These are phyloP conservation scores for Aselliscus stoliczkanus DNA, from an alignment of 2,797 vertebrate genomes.

Conservation along the genomic window DNA sequence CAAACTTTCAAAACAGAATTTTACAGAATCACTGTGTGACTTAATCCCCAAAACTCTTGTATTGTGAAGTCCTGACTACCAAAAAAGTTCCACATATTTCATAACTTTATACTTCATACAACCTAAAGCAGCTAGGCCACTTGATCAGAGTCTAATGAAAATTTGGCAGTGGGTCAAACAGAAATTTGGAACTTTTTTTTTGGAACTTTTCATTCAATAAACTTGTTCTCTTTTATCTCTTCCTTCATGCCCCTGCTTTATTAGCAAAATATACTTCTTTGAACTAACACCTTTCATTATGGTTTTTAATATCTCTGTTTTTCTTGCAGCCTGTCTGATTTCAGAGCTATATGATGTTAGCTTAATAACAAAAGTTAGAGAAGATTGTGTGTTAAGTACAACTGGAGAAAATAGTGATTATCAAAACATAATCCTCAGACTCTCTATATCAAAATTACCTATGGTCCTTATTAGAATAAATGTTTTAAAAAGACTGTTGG, in stretches of 20 bases:
- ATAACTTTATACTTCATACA: slow-evolving; percentile 1
- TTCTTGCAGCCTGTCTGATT: not conserved
- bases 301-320: not conserved
- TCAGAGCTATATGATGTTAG: not conserved
- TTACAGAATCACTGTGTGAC: slow-evolving; percentile 62
- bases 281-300: not conserved
- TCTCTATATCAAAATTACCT: not conserved
- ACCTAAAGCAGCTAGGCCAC: not conserved
- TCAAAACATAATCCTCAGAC: slow-evolving; percentile 9
- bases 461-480: slow-evolving; percentile 6
- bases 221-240: not conserved
- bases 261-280: slow-evolving; percentile 4
- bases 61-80: slow-evolving; percentile 51
- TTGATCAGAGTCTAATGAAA: slow-evolving; percentile 26
- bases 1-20: slow-evolving; percentile 73
- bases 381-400: no score
- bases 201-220: slow-evolving; percentile 39
- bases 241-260: not conserved
- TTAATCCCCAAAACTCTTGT: slow-evolving; percentile 47
- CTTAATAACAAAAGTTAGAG: slow-evolving; percentile 25
- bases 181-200: not conserved
- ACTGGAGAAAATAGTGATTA: slow-evolving; percentile 8
- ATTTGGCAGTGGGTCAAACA: not conserved
- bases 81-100: slow-evolving; percentile 23
- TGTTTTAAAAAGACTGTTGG: not conserved